These are phyloP conservation scores for Hypselothyrea guttata DNA, from an alignment of 2,888 invertebrate genomes.

Conservation along the genomic window DNA sequence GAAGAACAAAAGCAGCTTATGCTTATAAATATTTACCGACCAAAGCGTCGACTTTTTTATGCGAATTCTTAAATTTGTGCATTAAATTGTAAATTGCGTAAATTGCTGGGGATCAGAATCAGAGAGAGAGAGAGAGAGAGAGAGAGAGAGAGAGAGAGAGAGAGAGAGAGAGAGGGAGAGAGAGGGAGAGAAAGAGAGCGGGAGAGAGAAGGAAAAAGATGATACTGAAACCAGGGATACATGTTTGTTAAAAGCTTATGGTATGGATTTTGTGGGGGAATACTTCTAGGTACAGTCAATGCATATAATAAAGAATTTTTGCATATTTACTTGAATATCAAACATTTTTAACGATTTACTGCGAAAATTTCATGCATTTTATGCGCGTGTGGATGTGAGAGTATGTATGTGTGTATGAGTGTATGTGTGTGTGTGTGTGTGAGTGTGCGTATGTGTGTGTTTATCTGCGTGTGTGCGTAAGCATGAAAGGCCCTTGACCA, in stretches of 20 bases:
- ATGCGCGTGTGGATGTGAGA: conserved; percentile 38
- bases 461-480: conserved; percentile 34
- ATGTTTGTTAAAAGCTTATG: background rate
- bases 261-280: background rate
- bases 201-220: too few relatives aligned
- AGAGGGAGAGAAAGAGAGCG: too few relatives aligned
- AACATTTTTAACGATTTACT: conserved; percentile 71
- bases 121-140: too few relatives aligned
- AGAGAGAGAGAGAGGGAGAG: too few relatives aligned
- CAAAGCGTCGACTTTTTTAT: conserved; percentile 41
- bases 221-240: background rate
- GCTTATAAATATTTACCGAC: conserved; percentile 47
- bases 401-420: conserved; percentile 47
- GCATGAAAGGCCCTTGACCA: conserved; percentile 75
- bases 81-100: conserved; percentile 59
- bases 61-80: conserved; percentile 52
- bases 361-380: conserved; percentile 70
- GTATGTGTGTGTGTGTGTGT: conserved; percentile 17
- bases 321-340: conserved; percentile 74
- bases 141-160: background rate
- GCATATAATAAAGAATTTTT: conserved; percentile 60
- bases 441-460: conserved; percentile 16
- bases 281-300: conserved; percentile 2
- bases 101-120: conserved; percentile 8
- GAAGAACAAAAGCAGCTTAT: conserved; percentile 37